These are phyloP conservation scores for Heliconius eleuchia DNA, from an alignment of 1,140 invertebrate species.

Conservation along the genomic window DNA sequence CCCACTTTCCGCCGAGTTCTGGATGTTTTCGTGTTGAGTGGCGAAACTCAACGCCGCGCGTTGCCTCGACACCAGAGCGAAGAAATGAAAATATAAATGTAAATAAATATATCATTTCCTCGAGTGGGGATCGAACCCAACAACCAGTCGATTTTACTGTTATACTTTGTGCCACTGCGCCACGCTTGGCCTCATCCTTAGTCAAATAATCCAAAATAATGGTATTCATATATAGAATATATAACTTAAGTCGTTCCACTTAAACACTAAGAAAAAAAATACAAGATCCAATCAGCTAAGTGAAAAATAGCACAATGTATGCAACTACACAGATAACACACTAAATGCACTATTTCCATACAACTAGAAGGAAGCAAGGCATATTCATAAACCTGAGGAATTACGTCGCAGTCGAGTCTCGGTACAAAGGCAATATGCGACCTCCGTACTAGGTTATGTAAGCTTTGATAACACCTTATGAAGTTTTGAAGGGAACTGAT, in stretches of 20 bases:
- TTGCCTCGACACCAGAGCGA: no score
- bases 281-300: slow-evolving; percentile 28
- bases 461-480: slow-evolving; percentile 12
- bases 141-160: no score
- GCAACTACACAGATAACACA: slow-evolving; percentile 25
- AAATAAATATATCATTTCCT: no score
- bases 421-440: slow-evolving; percentile 24
- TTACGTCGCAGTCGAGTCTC: slow-evolving; percentile 29
- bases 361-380: slow-evolving; percentile 20
- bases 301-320: slow-evolving; percentile 24
- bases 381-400: slow-evolving; percentile 40
- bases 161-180: no score
- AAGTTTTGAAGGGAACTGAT: slow-evolving; percentile 2
- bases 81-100: no score
- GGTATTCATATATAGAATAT: no score
- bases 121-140: no score
- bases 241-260: not conserved
- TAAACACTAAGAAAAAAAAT: not conserved
- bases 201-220: no score
- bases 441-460: slow-evolving; percentile 7
- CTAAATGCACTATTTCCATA: slow-evolving; percentile 32
- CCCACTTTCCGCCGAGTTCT: no score
- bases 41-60: no score
- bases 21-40: no score
- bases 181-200: not conserved